Evolutionary conservation across 2,888 invertebrate species (phyloP).

Genomic region (Drosophila borealis): DNA sequence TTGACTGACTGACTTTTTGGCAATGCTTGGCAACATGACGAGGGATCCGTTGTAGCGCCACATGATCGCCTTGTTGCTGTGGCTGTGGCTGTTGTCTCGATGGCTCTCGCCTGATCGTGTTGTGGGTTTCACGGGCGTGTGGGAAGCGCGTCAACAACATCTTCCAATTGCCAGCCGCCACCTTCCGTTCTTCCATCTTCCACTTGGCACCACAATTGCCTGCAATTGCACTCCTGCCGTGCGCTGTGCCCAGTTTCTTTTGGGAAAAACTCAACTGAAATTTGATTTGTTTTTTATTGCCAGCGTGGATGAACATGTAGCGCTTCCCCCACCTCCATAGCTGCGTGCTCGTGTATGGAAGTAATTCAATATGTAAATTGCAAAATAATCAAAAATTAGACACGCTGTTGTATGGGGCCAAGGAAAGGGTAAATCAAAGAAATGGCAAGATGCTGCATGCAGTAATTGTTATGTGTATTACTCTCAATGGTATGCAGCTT

Average conservation of each 20-base stretch:
- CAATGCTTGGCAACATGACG: slow-evolving; percentile 31
- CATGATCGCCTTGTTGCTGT: slow-evolving; percentile 58
- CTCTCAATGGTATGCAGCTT: not conserved
- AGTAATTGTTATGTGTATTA: not conserved
- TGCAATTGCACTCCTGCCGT: slow-evolving; percentile 62
- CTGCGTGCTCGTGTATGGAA: slow-evolving; percentile 58
- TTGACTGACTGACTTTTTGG: slow-evolving; percentile 38
- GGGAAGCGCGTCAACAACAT: slow-evolving; percentile 66
- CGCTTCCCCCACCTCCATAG: not conserved
- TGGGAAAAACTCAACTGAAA: slow-evolving; percentile 30
- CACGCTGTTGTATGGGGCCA: slow-evolving; percentile 48
- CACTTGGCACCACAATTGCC: slow-evolving; percentile 54
- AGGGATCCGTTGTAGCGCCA: slow-evolving; percentile 68
- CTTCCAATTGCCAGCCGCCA: slow-evolving; percentile 30
- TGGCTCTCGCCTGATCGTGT: slow-evolving; percentile 20
- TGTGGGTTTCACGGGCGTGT: slow-evolving; percentile 40
- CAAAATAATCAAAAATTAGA: slow-evolving; percentile 82
- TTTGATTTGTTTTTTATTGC: slow-evolving; percentile 44
- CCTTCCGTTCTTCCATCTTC: slow-evolving; percentile 3
- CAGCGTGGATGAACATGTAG: slow-evolving; percentile 38
- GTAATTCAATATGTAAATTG: slow-evolving; percentile 81
- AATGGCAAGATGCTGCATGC: slow-evolving; percentile 4
- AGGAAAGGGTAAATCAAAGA: slow-evolving; percentile 1
- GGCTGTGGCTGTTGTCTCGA: slow-evolving; percentile 14
- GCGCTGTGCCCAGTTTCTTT: slow-evolving; percentile 28